Base-by-base conservation (phyloP, 2,797 vertebrate genomes). In the Cynopterus sphinx region DNA sequence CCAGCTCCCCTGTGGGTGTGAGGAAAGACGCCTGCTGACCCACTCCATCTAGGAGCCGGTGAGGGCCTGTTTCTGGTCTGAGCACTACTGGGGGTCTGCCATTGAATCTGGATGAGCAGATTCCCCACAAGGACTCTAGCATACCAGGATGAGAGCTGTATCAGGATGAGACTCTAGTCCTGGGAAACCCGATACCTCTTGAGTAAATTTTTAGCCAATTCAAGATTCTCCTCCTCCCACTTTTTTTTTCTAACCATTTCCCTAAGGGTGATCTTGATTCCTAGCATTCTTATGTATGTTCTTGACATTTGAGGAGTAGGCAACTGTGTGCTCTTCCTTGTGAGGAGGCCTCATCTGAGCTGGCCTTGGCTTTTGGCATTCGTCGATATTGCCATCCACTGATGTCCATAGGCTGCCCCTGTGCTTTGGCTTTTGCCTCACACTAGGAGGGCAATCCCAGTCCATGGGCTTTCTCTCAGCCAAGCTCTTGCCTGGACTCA, bases 151-250 rank as follows among this genome's bases (percentile, higher is more conserved):
- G 97, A 98, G 0, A 43, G 49, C 10, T n/a, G 13, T 97, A 97
- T 96, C 55, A 89, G 94, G 97, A 93, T 97, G 97, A 97, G 98
- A 98, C 98, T 98, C 97, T 94, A 96, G 94, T 97, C 97, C 98
- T 89, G 28, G 19, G 36, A 41, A 87, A 71, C 33, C 33, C 11
- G 43, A 21, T 41, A 43, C 41, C 93, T 87, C 63, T 28, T 75
- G 10, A 79, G 36, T 73, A 79, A 85, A n/a, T 43, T 82, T 49
- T 73, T 81, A 46, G 33, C 36, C 33, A 73, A 36, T 57, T 88
- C 19, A 59, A 77, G 28, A 19, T 26, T 75, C 55, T 61, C 51
- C 78, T 96, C 51, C 1, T 43, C 24, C 8, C 10, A 2, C n/a
- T 26, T 16, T 39, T 39, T 57, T 73, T 49, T 49, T n/a, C 51